phyloP scores from a whole-genome alignment of 2,113 vertebrate species.

The Chinchilla lanigera region DNA sequence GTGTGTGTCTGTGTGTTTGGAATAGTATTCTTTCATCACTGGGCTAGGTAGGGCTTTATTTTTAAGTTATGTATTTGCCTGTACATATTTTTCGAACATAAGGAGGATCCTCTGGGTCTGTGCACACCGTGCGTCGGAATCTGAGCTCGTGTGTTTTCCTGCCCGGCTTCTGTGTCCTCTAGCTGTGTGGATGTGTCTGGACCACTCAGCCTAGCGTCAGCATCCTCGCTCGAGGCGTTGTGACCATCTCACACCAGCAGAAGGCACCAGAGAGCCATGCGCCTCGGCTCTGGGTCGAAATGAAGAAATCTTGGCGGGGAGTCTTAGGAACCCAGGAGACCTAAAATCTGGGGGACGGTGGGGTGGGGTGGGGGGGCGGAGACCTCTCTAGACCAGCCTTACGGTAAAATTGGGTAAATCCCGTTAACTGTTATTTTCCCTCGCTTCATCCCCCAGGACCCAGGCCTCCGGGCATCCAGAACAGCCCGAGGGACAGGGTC shows the following conservation, averaged over 20 bases:
- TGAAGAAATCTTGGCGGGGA: constrained; percentile 17
- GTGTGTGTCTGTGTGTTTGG: background rate
- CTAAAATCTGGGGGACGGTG: background rate
- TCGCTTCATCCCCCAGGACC: background rate
- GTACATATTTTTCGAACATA: background rate
- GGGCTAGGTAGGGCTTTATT: background rate
- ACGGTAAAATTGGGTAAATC: constrained; percentile 38
- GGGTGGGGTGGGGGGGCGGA: background rate
- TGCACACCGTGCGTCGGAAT: background rate
- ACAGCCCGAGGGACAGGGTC: background rate
- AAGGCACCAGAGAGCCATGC: constrained; percentile 61
- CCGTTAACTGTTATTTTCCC: background rate
- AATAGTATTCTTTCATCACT: background rate
- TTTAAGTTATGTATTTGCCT: background rate
- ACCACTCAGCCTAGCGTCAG: background rate
- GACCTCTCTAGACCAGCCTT: background rate
- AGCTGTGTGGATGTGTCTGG: background rate
- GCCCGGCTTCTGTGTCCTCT: background rate
- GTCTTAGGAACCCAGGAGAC: constrained; percentile 50
- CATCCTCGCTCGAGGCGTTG: background rate
- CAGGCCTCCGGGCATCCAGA: background rate
- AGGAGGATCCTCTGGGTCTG: background rate
- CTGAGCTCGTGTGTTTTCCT: background rate
- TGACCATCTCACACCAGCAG: background rate
- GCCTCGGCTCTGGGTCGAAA: background rate